These are phyloP conservation scores for Garrulus glandarius DNA, from an alignment of 2,797 vertebrate species.

Conservation along the genomic window DNA sequence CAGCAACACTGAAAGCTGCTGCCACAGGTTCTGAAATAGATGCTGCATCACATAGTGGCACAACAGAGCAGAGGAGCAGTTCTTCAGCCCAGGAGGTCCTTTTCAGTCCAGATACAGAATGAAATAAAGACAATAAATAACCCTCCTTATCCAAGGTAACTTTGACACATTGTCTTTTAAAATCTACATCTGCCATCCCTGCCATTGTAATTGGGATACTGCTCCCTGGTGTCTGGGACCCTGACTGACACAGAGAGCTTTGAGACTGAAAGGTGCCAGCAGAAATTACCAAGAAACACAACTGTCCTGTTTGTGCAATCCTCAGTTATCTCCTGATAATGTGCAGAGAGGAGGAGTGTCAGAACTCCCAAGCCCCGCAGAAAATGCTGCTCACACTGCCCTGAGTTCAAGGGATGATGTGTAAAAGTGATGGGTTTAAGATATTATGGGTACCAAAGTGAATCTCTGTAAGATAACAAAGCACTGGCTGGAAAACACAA, in stretches of 20 bases:
- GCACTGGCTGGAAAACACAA: not conserved
- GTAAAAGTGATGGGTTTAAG: not conserved
- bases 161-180: not conserved
- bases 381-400: not conserved
- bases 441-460: not conserved
- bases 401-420: rapidly evolving
- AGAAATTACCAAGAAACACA: not conserved
- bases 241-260: not conserved
- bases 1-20: not conserved
- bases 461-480: not conserved
- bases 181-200: not conserved
- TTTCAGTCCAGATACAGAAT: not conserved
- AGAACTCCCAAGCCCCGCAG: rapidly evolving
- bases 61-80: not conserved
- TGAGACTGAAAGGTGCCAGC: not conserved
- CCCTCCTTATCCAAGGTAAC: not conserved
- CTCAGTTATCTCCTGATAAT: not conserved
- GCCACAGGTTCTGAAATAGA: not conserved
- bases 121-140: not conserved
- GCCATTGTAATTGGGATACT: not conserved
- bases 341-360: not conserved
- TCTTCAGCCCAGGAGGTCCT: not conserved
- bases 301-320: not conserved
- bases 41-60: not conserved
- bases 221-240: not conserved